A percentile compares a stretch with the other conserved stretches of the same genome.
phyloP scores from a whole-genome alignment of 1,140 invertebrate species.

The Akabosia matsudoensis region DNA sequence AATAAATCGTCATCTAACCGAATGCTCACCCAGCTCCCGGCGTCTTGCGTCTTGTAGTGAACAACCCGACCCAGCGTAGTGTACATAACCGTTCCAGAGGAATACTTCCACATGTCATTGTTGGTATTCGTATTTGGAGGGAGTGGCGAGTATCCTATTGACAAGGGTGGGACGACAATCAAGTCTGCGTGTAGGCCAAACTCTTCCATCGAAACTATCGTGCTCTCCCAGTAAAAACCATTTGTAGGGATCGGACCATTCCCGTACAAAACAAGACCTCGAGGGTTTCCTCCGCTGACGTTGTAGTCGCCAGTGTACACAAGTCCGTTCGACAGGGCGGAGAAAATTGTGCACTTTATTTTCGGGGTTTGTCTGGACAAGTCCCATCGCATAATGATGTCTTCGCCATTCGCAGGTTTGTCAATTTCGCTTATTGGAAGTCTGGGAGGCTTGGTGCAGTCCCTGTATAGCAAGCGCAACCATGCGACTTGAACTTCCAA shows the following conservation, averaged over 20 bases:
- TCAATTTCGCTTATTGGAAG: background rate
- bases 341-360: background rate
- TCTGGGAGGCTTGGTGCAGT: slow-evolving; percentile 53
- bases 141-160: background rate
- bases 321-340: background rate
- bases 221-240: slow-evolving; percentile 2
- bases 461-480: slow-evolving; percentile 52
- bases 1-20: slow-evolving; percentile 48
- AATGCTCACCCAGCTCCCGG: slow-evolving; percentile 53
- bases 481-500: slow-evolving; percentile 50
- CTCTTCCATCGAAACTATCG: background rate
- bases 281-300: background rate
- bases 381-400: background rate
- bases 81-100: background rate
- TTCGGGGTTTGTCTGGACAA: background rate
- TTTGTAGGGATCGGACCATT: background rate
- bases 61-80: slow-evolving; percentile 50
- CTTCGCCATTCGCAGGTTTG: background rate
- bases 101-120: slow-evolving; percentile 12
- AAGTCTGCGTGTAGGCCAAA: background rate
- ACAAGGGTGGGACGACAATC: background rate
- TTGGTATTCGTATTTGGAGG: background rate
- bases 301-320: slow-evolving; percentile 14
- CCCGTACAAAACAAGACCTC: background rate
- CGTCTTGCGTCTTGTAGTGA: slow-evolving; percentile 53